phyloP scores from a whole-genome alignment of 2,113 vertebrate species.

The Chamaea fasciata region DNA sequence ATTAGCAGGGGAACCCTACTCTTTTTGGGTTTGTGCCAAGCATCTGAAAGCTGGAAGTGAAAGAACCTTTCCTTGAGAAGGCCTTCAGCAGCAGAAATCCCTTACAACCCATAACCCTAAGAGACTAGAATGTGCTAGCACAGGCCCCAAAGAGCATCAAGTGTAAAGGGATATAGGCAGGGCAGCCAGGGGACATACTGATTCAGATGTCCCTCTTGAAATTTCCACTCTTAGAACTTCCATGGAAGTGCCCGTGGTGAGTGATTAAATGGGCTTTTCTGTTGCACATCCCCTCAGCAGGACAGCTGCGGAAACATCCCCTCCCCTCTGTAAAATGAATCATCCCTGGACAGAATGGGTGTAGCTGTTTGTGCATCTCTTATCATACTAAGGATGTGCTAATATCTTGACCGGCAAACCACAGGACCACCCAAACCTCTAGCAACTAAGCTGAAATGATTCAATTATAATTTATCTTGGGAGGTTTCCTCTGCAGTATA shows the following conservation, averaged over 20 bases:
- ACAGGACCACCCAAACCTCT: constrained; percentile 18
- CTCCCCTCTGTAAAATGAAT: background rate
- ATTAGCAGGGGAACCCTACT: constrained; percentile 5
- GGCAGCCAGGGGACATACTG: background rate
- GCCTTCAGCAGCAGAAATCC: background rate
- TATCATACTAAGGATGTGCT: constrained; percentile 48
- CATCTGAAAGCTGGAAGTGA: background rate
- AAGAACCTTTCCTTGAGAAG: background rate
- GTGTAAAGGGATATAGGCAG: background rate
- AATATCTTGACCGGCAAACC: constrained; percentile 39
- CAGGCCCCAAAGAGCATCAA: background rate
- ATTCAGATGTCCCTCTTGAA: background rate
- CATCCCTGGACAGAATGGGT: background rate
- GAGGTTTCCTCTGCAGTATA: background rate
- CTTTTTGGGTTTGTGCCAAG: background rate
- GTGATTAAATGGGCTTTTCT: background rate
- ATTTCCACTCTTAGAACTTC: background rate
- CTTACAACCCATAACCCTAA: background rate
- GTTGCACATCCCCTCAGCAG: background rate
- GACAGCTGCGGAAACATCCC: background rate
- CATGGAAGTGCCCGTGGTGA: background rate
- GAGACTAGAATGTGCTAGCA: background rate
- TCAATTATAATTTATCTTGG: constrained; percentile 5
- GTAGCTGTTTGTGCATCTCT: constrained; percentile 21
- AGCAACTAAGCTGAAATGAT: background rate